A percentile compares a stretch with the other conserved stretches of the same genome.
Conservation (phyloP, 2,888 invertebrate genomes). For the Crossocerus cetratus region DNA sequence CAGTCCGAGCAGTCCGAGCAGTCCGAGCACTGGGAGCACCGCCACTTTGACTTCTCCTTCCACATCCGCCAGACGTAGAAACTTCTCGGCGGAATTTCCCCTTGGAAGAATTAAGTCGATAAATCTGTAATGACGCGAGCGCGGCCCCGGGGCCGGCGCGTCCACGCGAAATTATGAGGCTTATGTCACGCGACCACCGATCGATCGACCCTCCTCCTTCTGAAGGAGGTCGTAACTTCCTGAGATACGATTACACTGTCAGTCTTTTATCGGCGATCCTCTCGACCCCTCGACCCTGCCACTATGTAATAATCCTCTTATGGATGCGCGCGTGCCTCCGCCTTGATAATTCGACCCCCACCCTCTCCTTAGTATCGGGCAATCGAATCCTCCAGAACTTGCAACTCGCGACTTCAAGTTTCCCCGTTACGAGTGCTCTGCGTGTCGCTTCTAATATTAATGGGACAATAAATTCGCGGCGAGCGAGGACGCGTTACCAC, state of each 20-base stretch:
- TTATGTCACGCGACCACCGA: background rate
- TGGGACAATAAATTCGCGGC: no score
- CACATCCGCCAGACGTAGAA: constrained; percentile 7
- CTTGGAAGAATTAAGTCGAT: constrained; percentile 41
- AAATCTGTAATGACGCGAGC: constrained; percentile 29
- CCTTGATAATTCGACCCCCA: no score
- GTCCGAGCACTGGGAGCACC: no score
- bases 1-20: background rate
- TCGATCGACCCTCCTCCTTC: background rate
- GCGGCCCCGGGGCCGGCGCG: background rate
- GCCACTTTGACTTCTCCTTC: background rate
- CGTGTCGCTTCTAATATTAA: no score
- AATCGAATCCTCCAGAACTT: no score
- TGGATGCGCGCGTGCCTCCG: background rate
- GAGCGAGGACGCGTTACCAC: no score
- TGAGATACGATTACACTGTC: background rate
- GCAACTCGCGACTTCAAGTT: no score
- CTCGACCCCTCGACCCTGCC: background rate
- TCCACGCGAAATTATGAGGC: constrained; percentile 23
- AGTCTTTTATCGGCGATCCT: constrained; percentile 1
- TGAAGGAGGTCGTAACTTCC: background rate
- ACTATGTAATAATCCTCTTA: background rate
- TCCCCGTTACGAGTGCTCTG: no score
- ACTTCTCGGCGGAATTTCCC: constrained; percentile 21
- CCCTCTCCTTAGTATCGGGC: no score